Base-by-base conservation (phyloP, 2,113 vertebrate species). In the Urocolius indicus region DNA sequence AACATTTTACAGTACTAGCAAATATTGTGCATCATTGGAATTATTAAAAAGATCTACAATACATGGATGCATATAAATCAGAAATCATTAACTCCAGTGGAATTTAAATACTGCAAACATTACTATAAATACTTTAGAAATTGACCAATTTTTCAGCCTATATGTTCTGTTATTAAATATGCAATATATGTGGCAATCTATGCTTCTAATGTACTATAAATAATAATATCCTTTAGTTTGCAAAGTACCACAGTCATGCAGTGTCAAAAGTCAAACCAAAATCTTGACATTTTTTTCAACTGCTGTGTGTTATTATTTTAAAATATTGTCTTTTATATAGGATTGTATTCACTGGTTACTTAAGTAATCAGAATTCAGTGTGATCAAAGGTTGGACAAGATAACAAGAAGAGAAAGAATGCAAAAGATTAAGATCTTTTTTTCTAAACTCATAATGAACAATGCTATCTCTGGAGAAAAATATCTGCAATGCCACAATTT, bases 111-210 rank as follows among this genome's bases (percentile, higher is more conserved):
- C 27, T 17, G 6, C 82, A 32, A 87, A 7, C 5, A 72, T 72
- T 75, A 69, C 26, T 72, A 27, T 76, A 85, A 90, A 72, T 87
- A 22, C 34, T 85, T 75, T 52, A 82, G 58, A 75, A 81, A 87
- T 69, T 72, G 54, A 66, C 45, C 49, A 76, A 41, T 41, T 79
- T 91, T 83, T 5, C 90, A 41, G 32, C 61, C 49, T 49, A 9
- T 66, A 62, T 51, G 85, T 87, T 93, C 48, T 79, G 12, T 76
- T 93, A 34, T 84, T 87, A 85, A 85, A 87, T 76, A 68, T 11
- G 32, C 8, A 57, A 66, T 85, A 46, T 63, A 59, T 68, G 16
- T 79, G 62, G 21, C 30, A 93, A 85, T 80, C 49, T 79, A 61
- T 4, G 1, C 9, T 61, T 83, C 49, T 62, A 87, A 85, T 68